phyloP scores from a whole-genome alignment of 2,113 vertebrate species.

The Mesocricetus auratus region DNA sequence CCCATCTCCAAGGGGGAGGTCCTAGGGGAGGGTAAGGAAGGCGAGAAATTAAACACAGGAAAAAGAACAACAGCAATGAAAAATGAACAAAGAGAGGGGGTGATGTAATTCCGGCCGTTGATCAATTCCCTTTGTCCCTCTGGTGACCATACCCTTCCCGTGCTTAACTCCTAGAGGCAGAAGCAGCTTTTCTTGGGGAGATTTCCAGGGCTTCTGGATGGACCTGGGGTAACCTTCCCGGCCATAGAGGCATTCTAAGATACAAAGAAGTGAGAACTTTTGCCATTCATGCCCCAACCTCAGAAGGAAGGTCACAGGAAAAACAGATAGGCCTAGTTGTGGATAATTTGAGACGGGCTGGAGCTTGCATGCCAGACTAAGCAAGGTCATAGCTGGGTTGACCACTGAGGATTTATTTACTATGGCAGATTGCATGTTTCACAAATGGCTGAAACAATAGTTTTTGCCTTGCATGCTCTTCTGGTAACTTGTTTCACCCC shows the following conservation, averaged over 20 bases:
- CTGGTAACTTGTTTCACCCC: not conserved
- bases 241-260: slow-evolving; percentile 9
- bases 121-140: slow-evolving; percentile 82
- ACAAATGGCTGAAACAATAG: slow-evolving; percentile 72
- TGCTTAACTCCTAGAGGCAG: slow-evolving; percentile 58
- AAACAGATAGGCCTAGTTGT: slow-evolving; percentile 74
- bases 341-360: slow-evolving; percentile 73
- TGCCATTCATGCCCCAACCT: slow-evolving; percentile 33
- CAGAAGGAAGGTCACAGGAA: slow-evolving; percentile 76
- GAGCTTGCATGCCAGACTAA: slow-evolving; percentile 71
- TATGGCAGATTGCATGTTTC: slow-evolving; percentile 66
- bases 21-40: slow-evolving; percentile 78
- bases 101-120: slow-evolving; percentile 76
- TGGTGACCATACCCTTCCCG: slow-evolving; percentile 62
- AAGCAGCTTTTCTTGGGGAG: not conserved
- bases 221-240: slow-evolving; percentile 8
- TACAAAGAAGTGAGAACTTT: slow-evolving; percentile 30
- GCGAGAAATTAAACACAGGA: slow-evolving; percentile 82
- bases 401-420: slow-evolving; percentile 77
- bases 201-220: slow-evolving; percentile 11
- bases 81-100: slow-evolving; percentile 79
- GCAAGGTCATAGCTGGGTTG: slow-evolving; percentile 72
- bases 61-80: slow-evolving; percentile 82
- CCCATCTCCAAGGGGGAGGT: slow-evolving; percentile 80
- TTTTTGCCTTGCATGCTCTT: slow-evolving; percentile 40